Percentiles rank a stretch among this genome's conserved stretches.
Evolutionary conservation across 2,113 vertebrate species (phyloP).

Genomic region (Muntiacus reevesi): DNA sequence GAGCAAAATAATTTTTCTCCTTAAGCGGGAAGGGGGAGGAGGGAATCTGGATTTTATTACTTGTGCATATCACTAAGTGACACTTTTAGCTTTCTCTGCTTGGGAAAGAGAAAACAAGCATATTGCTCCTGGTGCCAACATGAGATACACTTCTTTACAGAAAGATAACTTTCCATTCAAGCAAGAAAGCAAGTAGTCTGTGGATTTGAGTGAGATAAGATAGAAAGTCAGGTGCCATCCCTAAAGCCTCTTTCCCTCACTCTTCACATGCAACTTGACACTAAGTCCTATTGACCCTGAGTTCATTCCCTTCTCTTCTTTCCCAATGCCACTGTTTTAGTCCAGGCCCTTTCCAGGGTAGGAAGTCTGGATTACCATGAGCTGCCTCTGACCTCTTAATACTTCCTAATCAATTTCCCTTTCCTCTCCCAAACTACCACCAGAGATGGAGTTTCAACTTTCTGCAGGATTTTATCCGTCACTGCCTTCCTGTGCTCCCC

Average conservation of each 20-base stretch:
- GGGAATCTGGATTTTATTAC: constrained; percentile 33
- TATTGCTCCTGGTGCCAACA: constrained; percentile 5
- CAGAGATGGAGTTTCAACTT: not conserved
- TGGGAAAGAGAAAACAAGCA: constrained; percentile 17
- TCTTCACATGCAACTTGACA: not conserved
- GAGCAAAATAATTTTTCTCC: constrained; percentile 71
- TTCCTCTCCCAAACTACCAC: not conserved
- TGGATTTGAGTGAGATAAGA: not conserved
- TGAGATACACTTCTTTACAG: not conserved
- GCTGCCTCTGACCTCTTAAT: not conserved
- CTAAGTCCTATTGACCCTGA: not conserved
- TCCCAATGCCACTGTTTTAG: not conserved
- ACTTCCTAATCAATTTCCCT: not conserved
- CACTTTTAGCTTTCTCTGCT: constrained; percentile 39
- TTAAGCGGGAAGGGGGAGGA: constrained; percentile 3
- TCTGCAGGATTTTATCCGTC: not conserved
- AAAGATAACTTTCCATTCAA: not conserved
- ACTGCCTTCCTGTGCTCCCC: not conserved
- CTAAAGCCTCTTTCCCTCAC: not conserved
- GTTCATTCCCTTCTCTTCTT: not conserved
- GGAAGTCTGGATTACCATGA: not conserved
- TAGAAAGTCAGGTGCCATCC: not conserved
- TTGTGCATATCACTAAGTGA: constrained; percentile 42
- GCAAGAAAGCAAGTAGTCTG: constrained; percentile 12
- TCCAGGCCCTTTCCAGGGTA: not conserved